A percentile compares a stretch with the other conserved stretches of the same genome.
Conservation (phyloP, 2,888 invertebrate genomes). For the Eucera pruinosa region DNA sequence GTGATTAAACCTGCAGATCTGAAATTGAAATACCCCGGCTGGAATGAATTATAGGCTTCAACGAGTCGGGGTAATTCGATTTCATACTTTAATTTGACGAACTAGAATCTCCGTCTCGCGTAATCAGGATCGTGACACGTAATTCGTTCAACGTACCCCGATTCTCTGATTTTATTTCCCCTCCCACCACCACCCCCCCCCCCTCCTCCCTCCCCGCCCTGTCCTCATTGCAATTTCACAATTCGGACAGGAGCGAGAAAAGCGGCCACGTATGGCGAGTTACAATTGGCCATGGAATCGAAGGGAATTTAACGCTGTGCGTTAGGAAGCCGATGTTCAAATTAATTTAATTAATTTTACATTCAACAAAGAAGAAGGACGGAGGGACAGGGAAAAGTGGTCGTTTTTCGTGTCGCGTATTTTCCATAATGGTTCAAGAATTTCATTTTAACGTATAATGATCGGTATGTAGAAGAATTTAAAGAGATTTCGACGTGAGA, state of each 20-base stretch:
- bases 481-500: too few relatives aligned
- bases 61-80: slow-evolving; percentile 15
- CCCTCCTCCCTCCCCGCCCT: too few relatives aligned
- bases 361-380: background rate
- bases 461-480: too few relatives aligned
- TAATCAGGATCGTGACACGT: slow-evolving; percentile 20
- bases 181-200: too few relatives aligned
- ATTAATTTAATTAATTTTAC: slow-evolving; percentile 5
- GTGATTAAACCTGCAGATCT: slow-evolving; percentile 19
- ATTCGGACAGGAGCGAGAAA: background rate
- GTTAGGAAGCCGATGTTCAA: background rate
- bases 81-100: slow-evolving; percentile 25
- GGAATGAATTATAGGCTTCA: slow-evolving; percentile 16
- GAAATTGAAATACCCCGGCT: slow-evolving; percentile 20
- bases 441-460: too few relatives aligned
- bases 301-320: too few relatives aligned
- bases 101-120: background rate
- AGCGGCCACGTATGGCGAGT: background rate
- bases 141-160: slow-evolving; percentile 25
- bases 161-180: background rate
- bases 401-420: too few relatives aligned
- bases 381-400: too few relatives aligned
- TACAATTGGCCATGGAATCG: background rate
- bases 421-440: too few relatives aligned
- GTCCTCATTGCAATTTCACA: too few relatives aligned